These are phyloP conservation scores for Crotophaga sulcirostris DNA, from an alignment of 2,113 vertebrate species.

Conservation along the genomic window DNA sequence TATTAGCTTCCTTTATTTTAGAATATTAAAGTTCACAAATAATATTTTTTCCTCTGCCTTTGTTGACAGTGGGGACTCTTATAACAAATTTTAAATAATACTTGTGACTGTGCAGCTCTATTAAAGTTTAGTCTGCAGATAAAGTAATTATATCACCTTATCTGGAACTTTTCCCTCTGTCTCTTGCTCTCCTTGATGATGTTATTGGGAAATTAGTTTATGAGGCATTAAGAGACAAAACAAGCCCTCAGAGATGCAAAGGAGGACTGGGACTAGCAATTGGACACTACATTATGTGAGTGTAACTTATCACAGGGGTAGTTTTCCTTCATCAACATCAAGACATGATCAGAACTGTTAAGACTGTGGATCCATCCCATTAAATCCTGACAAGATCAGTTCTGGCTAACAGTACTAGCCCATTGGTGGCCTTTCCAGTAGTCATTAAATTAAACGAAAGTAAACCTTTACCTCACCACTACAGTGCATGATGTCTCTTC, in stretches of 20 bases:
- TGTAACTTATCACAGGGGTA: constrained; percentile 28
- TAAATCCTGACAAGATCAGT: neutral
- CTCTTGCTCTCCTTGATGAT: neutral
- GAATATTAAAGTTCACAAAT: neutral
- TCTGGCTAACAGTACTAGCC: neutral
- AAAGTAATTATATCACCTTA: constrained; percentile 13
- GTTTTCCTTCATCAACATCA: neutral
- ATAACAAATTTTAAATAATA: constrained; percentile 26
- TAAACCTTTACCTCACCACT: neutral
- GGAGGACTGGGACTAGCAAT: neutral
- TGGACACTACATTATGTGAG: neutral
- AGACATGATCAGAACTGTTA: constrained; percentile 18
- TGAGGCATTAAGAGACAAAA: constrained; percentile 17
- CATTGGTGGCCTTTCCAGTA: neutral
- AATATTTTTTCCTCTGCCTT: neutral
- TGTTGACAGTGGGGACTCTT: constrained; percentile 6
- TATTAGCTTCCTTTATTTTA: constrained; percentile 38
- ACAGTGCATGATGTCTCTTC: neutral
- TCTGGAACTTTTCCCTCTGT: neutral
- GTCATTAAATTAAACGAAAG: neutral
- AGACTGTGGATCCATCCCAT: neutral
- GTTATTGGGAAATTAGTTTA: constrained; percentile 45
- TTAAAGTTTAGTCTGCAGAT: neutral
- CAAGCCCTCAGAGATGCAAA: neutral
- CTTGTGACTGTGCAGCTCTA: neutral